These are phyloP conservation scores for Lordiphosa andalusiaca DNA, from an alignment of 2,888 invertebrate genomes.

Conservation along the genomic window DNA sequence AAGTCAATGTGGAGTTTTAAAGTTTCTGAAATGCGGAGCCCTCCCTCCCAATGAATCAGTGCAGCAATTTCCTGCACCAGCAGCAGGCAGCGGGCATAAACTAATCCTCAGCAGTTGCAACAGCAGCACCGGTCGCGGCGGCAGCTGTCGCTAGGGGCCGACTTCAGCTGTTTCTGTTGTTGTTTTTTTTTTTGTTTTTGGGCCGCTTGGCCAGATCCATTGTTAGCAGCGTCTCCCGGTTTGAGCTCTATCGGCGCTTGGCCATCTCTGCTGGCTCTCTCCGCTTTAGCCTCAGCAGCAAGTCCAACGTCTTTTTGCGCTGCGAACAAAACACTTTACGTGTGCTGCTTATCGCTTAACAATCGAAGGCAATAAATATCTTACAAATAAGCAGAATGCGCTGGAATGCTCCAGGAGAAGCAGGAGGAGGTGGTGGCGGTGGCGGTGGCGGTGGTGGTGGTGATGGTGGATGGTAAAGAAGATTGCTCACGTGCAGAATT, in stretches of 20 bases:
- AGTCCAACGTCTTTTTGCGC: conserved; percentile 9
- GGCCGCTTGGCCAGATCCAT: conserved; percentile 43
- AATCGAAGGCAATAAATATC: conserved; percentile 81
- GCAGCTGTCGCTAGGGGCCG: conserved; percentile 43
- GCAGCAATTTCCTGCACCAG: conserved; percentile 34
- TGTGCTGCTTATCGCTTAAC: conserved; percentile 79
- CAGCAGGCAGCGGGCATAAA: conserved; percentile 4
- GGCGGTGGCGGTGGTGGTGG: conserved; percentile 9
- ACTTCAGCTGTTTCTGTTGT: conserved; percentile 10
- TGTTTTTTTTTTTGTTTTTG: not conserved
- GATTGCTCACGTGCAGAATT: conserved; percentile 71
- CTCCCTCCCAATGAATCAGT: conserved; percentile 18
- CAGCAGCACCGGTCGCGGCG: conserved; percentile 33
- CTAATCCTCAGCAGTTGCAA: conserved; percentile 2
- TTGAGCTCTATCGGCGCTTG: conserved; percentile 33
- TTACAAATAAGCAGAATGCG: conserved; percentile 81
- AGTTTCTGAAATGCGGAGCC: too few species aligned
- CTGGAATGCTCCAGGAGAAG: conserved; percentile 69
- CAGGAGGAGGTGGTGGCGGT: not conserved
- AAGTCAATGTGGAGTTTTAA: too few species aligned
- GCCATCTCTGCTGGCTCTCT: conserved; percentile 18
- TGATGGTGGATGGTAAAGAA: conserved; percentile 44
- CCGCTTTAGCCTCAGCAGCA: not conserved
- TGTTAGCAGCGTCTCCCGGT: conserved; percentile 60
- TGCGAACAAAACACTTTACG: conserved; percentile 74